Evolutionary conservation across 2,888 invertebrate species (phyloP).

Genomic region (Hesperia comma): DNA sequence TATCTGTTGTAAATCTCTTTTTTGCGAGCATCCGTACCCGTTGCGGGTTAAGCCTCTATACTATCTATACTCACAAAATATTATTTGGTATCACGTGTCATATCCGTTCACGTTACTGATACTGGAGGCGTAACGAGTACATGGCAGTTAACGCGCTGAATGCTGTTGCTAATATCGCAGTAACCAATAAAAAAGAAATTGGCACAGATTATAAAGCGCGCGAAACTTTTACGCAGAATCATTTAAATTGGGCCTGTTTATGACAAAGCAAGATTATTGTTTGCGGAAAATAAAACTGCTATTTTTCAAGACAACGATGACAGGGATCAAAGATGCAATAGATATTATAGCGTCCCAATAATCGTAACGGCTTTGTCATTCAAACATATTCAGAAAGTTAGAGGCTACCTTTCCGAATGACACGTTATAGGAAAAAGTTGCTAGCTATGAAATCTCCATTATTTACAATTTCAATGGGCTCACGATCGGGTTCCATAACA

Average conservation of each 20-base stretch:
- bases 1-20: conserved; percentile 56
- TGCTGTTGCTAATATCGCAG: conserved; percentile 34
- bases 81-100: conserved; percentile 54
- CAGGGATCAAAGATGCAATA: no score
- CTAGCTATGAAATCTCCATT: conserved; percentile 19
- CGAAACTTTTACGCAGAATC: conserved; percentile 17
- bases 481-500: conserved; percentile 56
- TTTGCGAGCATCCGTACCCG: conserved; percentile 56
- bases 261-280: background rate
- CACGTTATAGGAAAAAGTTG: background rate
- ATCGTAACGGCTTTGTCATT: background rate
- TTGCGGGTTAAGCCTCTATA: conserved; percentile 42
- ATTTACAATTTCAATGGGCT: conserved; percentile 32
- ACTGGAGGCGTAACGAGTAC: conserved; percentile 29
- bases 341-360: no score
- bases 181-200: conserved; percentile 33
- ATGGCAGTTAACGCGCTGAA: conserved; percentile 35
- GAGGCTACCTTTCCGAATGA: background rate
- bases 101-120: conserved; percentile 57
- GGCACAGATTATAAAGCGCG: conserved; percentile 32
- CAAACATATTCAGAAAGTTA: background rate
- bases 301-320: background rate
- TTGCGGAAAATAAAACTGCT: background rate
- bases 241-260: background rate
- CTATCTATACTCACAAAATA: conserved; percentile 39